Evolutionary conservation across 2,797 vertebrate genomes (phyloP).

Genomic region (Varecia variegata): DNA sequence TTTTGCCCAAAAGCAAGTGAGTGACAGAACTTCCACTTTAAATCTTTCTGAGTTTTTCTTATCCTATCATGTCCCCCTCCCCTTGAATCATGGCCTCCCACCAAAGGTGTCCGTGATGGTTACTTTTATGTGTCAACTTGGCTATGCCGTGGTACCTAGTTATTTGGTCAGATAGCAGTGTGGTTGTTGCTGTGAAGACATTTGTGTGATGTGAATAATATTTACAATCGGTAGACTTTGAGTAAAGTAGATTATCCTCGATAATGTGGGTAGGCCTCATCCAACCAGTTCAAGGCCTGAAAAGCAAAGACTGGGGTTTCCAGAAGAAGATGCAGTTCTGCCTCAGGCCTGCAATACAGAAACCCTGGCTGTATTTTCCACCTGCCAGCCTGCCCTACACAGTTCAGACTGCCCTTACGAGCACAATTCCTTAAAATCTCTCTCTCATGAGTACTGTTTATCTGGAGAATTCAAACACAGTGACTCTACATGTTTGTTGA

Average conservation of each 20-base stretch:
- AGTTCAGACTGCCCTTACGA: not conserved
- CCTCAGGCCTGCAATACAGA: not conserved
- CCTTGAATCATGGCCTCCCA: too few relatives aligned
- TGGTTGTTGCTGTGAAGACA: not conserved
- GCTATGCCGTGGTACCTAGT: not conserved
- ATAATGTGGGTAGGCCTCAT: not conserved
- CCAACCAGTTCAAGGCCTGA: not conserved
- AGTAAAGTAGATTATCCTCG: not conserved
- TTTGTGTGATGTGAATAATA: not conserved
- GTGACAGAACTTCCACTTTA: not conserved
- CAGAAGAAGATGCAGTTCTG: not conserved
- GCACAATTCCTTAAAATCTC: not conserved
- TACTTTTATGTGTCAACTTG: not conserved
- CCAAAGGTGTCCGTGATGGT: not conserved
- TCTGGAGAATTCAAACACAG: slow-evolving; percentile 32
- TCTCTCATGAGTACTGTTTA: not conserved
- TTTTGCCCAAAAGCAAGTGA: not conserved
- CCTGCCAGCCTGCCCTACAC: not conserved
- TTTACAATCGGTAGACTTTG: not conserved
- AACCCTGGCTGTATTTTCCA: not conserved
- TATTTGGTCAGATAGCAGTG: not conserved
- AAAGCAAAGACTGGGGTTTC: not conserved
- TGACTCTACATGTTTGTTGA: not conserved
- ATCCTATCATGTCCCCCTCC: not conserved
- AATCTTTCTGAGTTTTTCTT: not conserved